A percentile compares a stretch with the other conserved stretches of the same genome.
phyloP scores from a whole-genome alignment of 2,888 invertebrate species.

The Eurytoma adleriae region DNA sequence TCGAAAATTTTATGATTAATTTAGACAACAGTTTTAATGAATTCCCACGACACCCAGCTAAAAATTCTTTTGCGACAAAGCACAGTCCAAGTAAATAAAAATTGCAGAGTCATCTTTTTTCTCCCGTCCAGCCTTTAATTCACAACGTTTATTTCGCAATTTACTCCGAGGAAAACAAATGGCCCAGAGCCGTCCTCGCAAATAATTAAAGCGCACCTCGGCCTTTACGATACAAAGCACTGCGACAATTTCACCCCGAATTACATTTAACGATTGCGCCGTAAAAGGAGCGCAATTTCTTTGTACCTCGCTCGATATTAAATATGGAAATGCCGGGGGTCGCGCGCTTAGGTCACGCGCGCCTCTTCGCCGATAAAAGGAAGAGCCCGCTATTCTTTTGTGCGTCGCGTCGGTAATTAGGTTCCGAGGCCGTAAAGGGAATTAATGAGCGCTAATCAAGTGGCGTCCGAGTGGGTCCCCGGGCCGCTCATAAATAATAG shows the following conservation, averaged over 20 bases:
- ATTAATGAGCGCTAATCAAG: slow-evolving; percentile 54
- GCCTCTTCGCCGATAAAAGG: background rate
- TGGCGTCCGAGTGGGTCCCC: background rate
- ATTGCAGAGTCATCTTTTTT: too few relatives aligned
- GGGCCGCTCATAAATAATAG: slow-evolving; percentile 41
- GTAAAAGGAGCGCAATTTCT: too few relatives aligned
- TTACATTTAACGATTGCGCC: too few relatives aligned
- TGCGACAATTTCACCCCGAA: too few relatives aligned
- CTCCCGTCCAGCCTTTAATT: background rate
- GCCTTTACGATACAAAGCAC: too few relatives aligned
- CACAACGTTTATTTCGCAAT: background rate
- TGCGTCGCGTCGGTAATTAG: slow-evolving; percentile 38
- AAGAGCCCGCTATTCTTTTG: slow-evolving; percentile 11
- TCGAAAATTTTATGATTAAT: too few relatives aligned
- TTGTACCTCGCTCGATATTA: slow-evolving; percentile 8
- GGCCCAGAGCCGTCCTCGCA: too few relatives aligned
- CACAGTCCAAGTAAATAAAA: too few relatives aligned
- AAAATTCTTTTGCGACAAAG: too few relatives aligned
- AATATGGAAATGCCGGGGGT: slow-evolving; percentile 34
- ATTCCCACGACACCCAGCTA: too few relatives aligned
- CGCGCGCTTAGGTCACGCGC: background rate
- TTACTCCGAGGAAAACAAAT: background rate
- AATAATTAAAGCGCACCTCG: too few relatives aligned
- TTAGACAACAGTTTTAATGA: too few relatives aligned
- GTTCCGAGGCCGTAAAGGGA: slow-evolving; percentile 45